Percentiles rank a stretch among this genome's conserved stretches.
Conservation (phyloP, 2,113 vertebrate genomes). For the Athene cunicularia region DNA sequence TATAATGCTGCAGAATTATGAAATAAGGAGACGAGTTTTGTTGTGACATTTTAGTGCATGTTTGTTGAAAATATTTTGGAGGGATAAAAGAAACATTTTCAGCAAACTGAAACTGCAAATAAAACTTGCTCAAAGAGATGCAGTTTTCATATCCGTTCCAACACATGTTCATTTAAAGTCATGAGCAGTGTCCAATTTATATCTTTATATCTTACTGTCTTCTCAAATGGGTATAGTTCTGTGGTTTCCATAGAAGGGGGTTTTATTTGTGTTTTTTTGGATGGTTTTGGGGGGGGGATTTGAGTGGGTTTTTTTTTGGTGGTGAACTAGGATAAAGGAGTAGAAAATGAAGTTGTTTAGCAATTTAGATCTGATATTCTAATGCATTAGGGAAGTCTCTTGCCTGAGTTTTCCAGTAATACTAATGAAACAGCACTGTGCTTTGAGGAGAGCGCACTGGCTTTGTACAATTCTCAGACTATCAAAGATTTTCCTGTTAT, state of each 20-base stretch:
- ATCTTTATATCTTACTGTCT: background rate
- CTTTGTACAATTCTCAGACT: background rate
- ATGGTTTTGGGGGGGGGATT: background rate
- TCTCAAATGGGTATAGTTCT: background rate
- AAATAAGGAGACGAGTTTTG: background rate
- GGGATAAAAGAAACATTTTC: background rate
- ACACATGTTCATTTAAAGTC: background rate
- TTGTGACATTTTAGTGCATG: background rate
- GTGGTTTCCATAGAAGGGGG: background rate
- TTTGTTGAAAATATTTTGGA: background rate
- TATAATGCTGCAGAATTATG: background rate
- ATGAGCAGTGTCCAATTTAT: background rate
- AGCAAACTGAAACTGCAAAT: background rate
- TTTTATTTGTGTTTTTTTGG: background rate
- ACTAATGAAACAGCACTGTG: background rate
- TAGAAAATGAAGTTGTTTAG: background rate
- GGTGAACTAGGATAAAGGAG: background rate
- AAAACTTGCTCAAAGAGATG: background rate
- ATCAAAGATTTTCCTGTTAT: slow-evolving; percentile 59
- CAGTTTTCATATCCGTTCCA: background rate
- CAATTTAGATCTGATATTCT: background rate
- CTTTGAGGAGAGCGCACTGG: background rate
- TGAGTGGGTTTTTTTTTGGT: background rate
- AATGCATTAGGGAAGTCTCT: background rate
- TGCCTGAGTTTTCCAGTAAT: slow-evolving; percentile 8